A percentile compares a stretch with the other conserved stretches of the same genome.
Conservation (phyloP, 2,797 vertebrate genomes). For the Sebastes oblongus region DNA sequence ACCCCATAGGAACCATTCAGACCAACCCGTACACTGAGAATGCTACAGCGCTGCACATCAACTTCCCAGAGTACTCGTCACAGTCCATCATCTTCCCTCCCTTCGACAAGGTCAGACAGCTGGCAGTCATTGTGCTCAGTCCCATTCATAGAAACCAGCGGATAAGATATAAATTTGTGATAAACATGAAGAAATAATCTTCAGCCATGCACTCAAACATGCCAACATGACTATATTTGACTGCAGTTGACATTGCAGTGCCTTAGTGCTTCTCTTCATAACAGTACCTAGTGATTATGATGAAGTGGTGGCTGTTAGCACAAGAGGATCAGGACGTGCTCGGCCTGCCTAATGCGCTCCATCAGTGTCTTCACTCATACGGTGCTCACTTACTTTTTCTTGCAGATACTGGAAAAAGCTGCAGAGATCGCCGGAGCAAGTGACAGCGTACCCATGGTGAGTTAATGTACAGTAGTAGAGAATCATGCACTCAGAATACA, state of each 20-base stretch:
- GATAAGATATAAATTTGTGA: not conserved
- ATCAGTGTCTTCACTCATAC: constrained; percentile 12
- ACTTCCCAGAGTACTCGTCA: constrained; percentile 89
- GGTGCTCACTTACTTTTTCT: not conserved
- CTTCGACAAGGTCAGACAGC: constrained; percentile 92
- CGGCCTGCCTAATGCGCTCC: constrained; percentile 28
- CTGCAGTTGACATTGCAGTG: constrained; percentile 12
- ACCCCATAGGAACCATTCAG: constrained; percentile 97
- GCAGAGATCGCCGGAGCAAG: constrained; percentile 89
- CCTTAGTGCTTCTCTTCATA: constrained; percentile 33
- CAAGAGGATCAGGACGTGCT: constrained; percentile 45
- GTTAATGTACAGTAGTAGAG: constrained; percentile 8
- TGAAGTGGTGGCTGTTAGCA: constrained; percentile 45
- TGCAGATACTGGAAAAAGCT: constrained; percentile 97
- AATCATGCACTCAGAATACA: not conserved
- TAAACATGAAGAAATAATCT: not conserved
- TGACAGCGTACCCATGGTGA: constrained; percentile 87
- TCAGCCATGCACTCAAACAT: too few relatives aligned
- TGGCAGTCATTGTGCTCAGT: not conserved
- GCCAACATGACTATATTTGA: too few relatives aligned
- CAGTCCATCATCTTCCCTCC: constrained; percentile 90
- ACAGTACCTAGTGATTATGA: constrained; percentile 37
- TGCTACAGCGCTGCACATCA: constrained; percentile 92
- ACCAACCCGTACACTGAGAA: constrained; percentile 98
- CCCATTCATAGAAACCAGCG: not conserved